Base-by-base conservation (phyloP, 2,888 invertebrate genomes). In the Athrips mouffetella region DNA sequence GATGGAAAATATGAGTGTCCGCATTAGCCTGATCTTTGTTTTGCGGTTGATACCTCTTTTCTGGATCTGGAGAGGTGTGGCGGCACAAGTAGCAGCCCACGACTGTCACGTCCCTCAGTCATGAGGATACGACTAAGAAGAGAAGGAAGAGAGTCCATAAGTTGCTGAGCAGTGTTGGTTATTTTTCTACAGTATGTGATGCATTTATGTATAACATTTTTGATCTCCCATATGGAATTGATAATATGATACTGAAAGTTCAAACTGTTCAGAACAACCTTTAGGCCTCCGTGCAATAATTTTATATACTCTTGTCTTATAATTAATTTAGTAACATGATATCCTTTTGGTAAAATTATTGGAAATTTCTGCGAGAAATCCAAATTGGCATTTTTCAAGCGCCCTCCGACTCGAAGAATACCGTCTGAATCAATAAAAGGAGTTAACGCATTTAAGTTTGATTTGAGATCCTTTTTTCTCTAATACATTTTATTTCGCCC, bases 221-320 rank as follows among this genome's bases (percentile, higher is more conserved):
- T 45, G 11, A 53, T 39, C 27, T 54, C 52, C 18, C 52, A 44
- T 11, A 45, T 47, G 3, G 41, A 29, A 29, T 48, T 48, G 8
- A 54, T 23, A 15, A 47, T 41, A 29, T 42, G 49, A 41, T 35
- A 51, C 13, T 27, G 48, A 35, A 44, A 41, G 7, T 27, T 30
- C 16, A 54, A 23, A 7, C 45, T 50, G 25, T 45, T 41, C 2
- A 48, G 20, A 7, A 48, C 35, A 8, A 51, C 15, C 29, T 45
- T 47, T 2, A 37, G 13, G 3, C 44, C 50, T n/a, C 33, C 51
- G 45, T 50, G 54, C 20, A 51, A 40, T 2, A 50, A 30, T 2
- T 21, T 23, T 8, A 51, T 27, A 29, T 54, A 51, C 21, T 54
- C 51, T 15, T 33, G 23, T 7, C 27, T 15, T 23, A 54, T 50